Conservation (phyloP, 1,140 invertebrate species). For the Drosophila ohnishii region DNA sequence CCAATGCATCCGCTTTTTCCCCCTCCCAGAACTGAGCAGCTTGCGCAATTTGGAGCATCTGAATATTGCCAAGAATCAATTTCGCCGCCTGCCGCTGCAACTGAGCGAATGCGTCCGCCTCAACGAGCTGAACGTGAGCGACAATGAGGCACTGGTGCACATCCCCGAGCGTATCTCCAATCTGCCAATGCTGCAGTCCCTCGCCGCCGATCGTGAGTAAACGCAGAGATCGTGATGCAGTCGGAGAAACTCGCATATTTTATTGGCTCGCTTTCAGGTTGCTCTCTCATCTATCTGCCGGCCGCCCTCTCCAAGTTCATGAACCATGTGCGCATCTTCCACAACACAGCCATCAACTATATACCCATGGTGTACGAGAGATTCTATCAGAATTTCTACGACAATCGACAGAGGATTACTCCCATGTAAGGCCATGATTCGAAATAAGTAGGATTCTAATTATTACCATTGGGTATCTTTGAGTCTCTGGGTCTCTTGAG, state of each 20-base stretch:
- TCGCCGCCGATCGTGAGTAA: constrained; percentile 77
- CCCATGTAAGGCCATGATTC: constrained; percentile 53
- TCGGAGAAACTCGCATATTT: constrained; percentile 1
- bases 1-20: neutral
- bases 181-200: constrained; percentile 71
- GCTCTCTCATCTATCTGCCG: constrained; percentile 73
- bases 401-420: constrained; percentile 60
- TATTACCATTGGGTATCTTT: too few relatives aligned
- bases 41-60: constrained; percentile 76
- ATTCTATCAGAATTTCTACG: constrained; percentile 77
- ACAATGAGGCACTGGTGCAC: constrained; percentile 70
- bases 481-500: too few relatives aligned
- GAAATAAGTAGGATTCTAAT: too few relatives aligned
- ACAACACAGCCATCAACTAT: constrained; percentile 77
- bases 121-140: constrained; percentile 78
- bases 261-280: constrained; percentile 50
- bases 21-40: constrained; percentile 57
- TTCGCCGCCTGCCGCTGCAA: constrained; percentile 70
- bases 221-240: neutral
- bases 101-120: constrained; percentile 72
- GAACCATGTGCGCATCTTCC: constrained; percentile 79
- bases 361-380: constrained; percentile 79
- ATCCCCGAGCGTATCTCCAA: constrained; percentile 78
- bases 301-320: constrained; percentile 78
- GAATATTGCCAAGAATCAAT: constrained; percentile 75